Evolutionary conservation across 2,113 vertebrate genomes (phyloP).

Genomic region (Morone chrysops): DNA sequence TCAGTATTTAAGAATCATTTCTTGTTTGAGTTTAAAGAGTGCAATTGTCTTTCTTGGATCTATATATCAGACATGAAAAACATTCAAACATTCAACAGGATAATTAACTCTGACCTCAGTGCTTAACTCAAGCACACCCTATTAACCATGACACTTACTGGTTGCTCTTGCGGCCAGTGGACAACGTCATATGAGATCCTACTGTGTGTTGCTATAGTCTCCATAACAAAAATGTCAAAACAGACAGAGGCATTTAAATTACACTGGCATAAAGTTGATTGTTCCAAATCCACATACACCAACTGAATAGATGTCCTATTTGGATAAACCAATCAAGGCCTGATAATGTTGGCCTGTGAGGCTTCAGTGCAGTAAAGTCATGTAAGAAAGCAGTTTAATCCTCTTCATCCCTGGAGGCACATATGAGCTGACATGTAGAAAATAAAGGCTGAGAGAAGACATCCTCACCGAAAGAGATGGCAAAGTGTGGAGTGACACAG

Average conservation of each 20-base stretch:
- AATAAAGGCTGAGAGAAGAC: background rate
- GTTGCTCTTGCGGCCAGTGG: slow-evolving; percentile 1
- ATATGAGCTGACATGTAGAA: slow-evolving; percentile 45
- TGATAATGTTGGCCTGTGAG: background rate
- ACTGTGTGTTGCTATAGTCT: background rate
- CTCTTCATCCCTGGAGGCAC: slow-evolving; percentile 31
- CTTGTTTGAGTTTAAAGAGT: background rate
- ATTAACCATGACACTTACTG: slow-evolving; percentile 10
- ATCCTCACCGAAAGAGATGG: slow-evolving; percentile 7
- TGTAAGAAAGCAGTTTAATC: slow-evolving; percentile 45
- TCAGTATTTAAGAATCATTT: background rate
- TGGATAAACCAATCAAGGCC: background rate
- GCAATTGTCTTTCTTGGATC: background rate
- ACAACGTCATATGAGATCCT: slow-evolving; percentile 14
- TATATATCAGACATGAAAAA: background rate
- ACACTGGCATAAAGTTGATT: background rate
- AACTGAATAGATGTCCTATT: background rate
- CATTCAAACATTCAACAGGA: slow-evolving; percentile 7
- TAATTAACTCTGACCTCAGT: slow-evolving; percentile 39
- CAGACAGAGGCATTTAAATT: slow-evolving; percentile 12
- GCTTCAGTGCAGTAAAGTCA: slow-evolving; percentile 23
- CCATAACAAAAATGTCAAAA: slow-evolving; percentile 29
- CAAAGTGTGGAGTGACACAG: slow-evolving; percentile 45
- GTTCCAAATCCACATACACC: slow-evolving; percentile 1
- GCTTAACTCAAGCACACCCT: slow-evolving; percentile 14